Conservation (phyloP, 2,797 vertebrate genomes). For the Phoeniculus purpureus region DNA sequence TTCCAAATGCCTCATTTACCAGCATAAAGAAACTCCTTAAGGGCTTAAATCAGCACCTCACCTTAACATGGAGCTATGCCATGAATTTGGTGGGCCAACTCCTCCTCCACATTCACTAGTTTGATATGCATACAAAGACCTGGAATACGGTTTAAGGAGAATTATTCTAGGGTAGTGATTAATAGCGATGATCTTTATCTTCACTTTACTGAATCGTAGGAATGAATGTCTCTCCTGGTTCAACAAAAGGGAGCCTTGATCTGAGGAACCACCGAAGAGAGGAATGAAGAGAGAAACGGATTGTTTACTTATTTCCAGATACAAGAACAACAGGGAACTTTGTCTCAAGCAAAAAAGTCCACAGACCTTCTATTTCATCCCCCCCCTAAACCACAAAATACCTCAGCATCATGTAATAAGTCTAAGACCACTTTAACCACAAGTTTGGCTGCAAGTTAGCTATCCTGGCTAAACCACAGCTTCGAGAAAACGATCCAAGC, state of each 20-base stretch:
- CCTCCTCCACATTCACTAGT: neutral
- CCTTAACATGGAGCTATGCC: neutral
- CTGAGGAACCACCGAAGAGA: neutral
- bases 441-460: neutral
- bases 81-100: neutral
- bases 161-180: neutral
- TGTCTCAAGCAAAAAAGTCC: neutral
- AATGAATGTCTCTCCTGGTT: neutral
- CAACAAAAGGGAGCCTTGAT: neutral
- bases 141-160: neutral
- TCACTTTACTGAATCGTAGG: neutral
- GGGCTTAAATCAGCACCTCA: neutral
- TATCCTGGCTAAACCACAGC: neutral
- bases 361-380: neutral
- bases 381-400: neutral
- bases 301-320: neutral
- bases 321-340: neutral
- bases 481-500: neutral
- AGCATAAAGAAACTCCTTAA: neutral
- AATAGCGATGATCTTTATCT: neutral
- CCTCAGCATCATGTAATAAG: neutral
- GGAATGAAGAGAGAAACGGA: neutral
- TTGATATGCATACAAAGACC: neutral
- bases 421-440: neutral
- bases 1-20: neutral